Evolutionary conservation across 2,797 vertebrate genomes (phyloP).

Genomic region (Balearica regulorum): DNA sequence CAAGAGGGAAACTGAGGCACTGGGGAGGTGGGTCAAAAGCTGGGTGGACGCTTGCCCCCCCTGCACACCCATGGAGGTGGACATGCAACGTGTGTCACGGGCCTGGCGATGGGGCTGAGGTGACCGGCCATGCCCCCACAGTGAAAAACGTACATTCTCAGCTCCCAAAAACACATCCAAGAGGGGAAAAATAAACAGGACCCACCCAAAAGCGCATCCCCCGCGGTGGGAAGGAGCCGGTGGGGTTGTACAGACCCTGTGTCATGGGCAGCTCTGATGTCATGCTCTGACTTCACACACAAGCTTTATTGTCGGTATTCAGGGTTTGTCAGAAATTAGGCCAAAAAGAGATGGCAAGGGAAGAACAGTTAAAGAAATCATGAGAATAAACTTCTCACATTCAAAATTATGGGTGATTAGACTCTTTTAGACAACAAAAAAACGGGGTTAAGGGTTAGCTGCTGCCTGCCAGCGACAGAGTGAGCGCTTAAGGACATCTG

Average conservation of each 20-base stretch:
- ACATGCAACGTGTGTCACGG: rapidly evolving
- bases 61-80: rapidly evolving
- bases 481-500: neutral
- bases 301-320: neutral
- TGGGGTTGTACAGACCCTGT: neutral
- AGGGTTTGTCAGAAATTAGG: neutral
- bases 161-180: neutral
- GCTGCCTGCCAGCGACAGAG: neutral
- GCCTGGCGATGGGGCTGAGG: rapidly evolving
- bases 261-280: neutral
- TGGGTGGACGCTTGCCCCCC: neutral
- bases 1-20: neutral
- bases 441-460: neutral
- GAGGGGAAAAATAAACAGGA: neutral
- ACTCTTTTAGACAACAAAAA: neutral
- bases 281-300: neutral
- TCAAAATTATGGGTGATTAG: neutral
- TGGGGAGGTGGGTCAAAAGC: rapidly evolving
- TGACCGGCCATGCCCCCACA: rapidly evolving
- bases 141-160: neutral
- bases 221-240: rapidly evolving
- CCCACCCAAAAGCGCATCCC: neutral
- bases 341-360: neutral
- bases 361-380: neutral
- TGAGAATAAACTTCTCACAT: neutral